Base-by-base conservation (phyloP, 2,113 vertebrate genomes). In the Rhadina sibilatrix region DNA sequence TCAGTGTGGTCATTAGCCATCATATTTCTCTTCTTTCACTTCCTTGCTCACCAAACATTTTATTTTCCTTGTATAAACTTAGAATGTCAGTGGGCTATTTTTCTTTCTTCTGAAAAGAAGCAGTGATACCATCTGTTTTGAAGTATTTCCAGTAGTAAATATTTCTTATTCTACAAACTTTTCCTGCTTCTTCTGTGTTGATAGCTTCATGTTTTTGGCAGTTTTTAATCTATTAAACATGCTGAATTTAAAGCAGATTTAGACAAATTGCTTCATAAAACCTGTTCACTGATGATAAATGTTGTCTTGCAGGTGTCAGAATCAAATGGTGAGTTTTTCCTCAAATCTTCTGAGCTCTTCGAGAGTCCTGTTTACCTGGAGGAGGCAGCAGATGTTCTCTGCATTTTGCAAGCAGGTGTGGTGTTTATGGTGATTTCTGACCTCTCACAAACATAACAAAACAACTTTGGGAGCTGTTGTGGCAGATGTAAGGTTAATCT, bases 341-440 rank as follows among this genome's bases (percentile, higher is more conserved):
- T 99, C 47, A 99, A 99, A 90, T 99, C 99, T 5, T 99, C 99
- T 10, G 99, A 99, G 89, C 98, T 99, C 23, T 99, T 99, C 59
- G 99, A 99, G 97, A 99, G 99, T 96, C 98, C 99, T 2, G 99
- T 99, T 15, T 99, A 99, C 87, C 97, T 99, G 97, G 99, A 99
- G 38, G 99, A 99, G 96, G 99, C 99, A 27, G 99, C 99, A 57
- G 99, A 99, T 96, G 99, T 99, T 27, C 99, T 99, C 65, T 99
- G 99, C 93, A 99, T 99, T 97, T 98, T 99, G 95, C 99, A 99
- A 99, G 99, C 99, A 99, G 99, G 99, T 99, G 97, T 13, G 21
- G 16, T 37, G 2, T 53, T 88, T 80, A 3, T 2, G 14, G 18
- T 21, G 10, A 37, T 76, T 65, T 76, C 46, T 75, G 20, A 12